Evolutionary conservation across 2,888 invertebrate species (phyloP).

Genomic region (Dryocosmus kuriphilus): DNA sequence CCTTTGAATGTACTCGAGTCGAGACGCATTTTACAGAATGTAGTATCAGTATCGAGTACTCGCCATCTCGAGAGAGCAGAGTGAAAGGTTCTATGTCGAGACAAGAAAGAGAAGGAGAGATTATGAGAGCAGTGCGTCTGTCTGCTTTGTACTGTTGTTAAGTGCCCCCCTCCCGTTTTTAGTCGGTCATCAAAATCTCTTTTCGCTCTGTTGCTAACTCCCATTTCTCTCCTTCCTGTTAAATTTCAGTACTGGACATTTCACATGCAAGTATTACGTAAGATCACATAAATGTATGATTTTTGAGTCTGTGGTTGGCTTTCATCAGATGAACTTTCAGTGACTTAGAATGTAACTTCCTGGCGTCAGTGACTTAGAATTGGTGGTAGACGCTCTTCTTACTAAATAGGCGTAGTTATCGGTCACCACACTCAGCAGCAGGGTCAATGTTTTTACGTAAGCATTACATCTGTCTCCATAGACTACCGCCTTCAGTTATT

Average conservation of each 20-base stretch:
- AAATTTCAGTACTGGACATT: neutral
- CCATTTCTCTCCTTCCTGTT: neutral
- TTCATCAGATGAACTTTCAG: neutral
- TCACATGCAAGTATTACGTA: neutral
- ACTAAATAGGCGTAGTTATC: neutral
- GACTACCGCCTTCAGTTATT: neutral
- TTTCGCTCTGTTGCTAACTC: slow-evolving; percentile 27
- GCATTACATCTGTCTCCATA: neutral
- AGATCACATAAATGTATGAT: neutral
- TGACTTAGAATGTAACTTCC: neutral
- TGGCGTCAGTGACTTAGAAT: neutral
- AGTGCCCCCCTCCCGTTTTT: slow-evolving; percentile 1
- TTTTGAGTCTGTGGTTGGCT: neutral
- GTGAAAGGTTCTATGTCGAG: slow-evolving; percentile 52
- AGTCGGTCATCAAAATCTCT: slow-evolving; percentile 8
- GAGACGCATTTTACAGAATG: slow-evolving; percentile 39
- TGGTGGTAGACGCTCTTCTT: neutral
- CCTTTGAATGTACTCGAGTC: neutral
- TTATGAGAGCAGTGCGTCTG: slow-evolving; percentile 33
- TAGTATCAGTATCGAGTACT: slow-evolving; percentile 42
- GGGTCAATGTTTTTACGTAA: neutral
- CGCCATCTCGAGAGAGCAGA: slow-evolving; percentile 44
- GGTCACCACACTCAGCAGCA: neutral
- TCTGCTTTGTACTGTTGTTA: slow-evolving; percentile 27
- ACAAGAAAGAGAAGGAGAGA: slow-evolving; percentile 45